A percentile compares a stretch with the other conserved stretches of the same genome.
Conservation (phyloP, 2,797 vertebrate genomes). For the Rachycentron canadum region DNA sequence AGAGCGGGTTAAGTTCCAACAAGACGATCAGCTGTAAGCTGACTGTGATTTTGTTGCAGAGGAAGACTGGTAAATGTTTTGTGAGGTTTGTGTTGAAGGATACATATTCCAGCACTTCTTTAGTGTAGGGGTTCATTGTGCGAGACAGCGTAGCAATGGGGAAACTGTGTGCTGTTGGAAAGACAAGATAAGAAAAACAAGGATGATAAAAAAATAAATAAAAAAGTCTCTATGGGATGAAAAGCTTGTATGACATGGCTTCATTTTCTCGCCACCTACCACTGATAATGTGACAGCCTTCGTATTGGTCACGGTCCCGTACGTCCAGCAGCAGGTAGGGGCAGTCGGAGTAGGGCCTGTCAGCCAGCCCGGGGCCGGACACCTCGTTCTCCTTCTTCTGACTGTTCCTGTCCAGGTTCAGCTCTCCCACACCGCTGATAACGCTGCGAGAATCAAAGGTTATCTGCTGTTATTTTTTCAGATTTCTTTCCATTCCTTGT, state of each 20-base stretch:
- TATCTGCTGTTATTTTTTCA: not conserved
- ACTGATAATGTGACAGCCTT: slow-evolving; percentile 91
- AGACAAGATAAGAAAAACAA: not conserved
- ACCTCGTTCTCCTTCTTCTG: slow-evolving; percentile 48
- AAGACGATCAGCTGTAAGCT: not conserved
- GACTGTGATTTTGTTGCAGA: not conserved
- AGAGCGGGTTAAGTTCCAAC: slow-evolving; percentile 75
- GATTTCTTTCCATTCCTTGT: not conserved
- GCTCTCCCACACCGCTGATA: slow-evolving; percentile 93
- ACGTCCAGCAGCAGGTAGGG: slow-evolving; percentile 96
- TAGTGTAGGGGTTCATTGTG: slow-evolving; percentile 95
- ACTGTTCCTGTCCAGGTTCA: slow-evolving; percentile 86
- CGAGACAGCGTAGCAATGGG: slow-evolving; percentile 90
- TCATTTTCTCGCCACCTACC: slow-evolving; percentile 78
- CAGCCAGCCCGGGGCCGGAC: slow-evolving; percentile 48
- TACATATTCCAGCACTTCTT: slow-evolving; percentile 94
- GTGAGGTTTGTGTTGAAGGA: slow-evolving; percentile 83
- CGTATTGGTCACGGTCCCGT: slow-evolving; percentile 90
- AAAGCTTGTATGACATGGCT: not conserved
- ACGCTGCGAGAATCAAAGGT: slow-evolving; percentile 82
- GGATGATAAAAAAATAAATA: not conserved
- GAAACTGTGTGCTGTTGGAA: slow-evolving; percentile 89
- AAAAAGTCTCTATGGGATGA: too few relatives aligned
- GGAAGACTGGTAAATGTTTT: not conserved
- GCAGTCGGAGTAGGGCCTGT: slow-evolving; percentile 90